Conservation (phyloP, 2,113 vertebrate species). For the Oncorhynchus tshawytscha region DNA sequence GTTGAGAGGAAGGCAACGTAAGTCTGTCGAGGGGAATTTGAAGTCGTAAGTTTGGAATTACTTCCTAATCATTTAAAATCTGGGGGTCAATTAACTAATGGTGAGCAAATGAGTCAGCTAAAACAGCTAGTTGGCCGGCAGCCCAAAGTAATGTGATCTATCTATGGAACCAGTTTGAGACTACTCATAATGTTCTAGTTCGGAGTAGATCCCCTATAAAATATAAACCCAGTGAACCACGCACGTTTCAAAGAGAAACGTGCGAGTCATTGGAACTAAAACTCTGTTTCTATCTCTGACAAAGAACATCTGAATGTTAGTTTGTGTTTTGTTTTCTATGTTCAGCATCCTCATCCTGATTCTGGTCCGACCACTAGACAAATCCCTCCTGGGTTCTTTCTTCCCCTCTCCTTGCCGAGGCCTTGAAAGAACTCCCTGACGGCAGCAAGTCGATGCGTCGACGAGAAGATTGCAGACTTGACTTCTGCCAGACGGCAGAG, state of each 20-base stretch:
- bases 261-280: no score
- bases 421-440: conserved; percentile 27
- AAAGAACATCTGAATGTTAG: no score
- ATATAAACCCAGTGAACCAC: neutral
- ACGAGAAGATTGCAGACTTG: conserved; percentile 14
- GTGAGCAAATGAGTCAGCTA: conserved; percentile 4
- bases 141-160: no score
- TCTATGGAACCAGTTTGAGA: neutral
- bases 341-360: neutral
- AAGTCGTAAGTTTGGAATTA: neutral
- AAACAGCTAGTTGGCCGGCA: neutral
- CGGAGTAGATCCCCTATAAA: neutral
- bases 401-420: conserved; percentile 23
- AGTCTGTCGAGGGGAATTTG: neutral
- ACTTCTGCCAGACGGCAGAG: conserved; percentile 44
- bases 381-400: neutral
- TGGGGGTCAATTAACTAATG: conserved; percentile 9
- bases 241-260: neutral
- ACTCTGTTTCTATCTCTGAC: no score
- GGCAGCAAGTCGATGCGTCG: conserved; percentile 7
- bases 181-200: neutral
- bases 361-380: neutral
- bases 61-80: neutral
- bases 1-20: neutral
- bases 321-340: no score